Evolutionary conservation across 2,888 invertebrate species (phyloP).

Genomic region (Callyntrura sp.): DNA sequence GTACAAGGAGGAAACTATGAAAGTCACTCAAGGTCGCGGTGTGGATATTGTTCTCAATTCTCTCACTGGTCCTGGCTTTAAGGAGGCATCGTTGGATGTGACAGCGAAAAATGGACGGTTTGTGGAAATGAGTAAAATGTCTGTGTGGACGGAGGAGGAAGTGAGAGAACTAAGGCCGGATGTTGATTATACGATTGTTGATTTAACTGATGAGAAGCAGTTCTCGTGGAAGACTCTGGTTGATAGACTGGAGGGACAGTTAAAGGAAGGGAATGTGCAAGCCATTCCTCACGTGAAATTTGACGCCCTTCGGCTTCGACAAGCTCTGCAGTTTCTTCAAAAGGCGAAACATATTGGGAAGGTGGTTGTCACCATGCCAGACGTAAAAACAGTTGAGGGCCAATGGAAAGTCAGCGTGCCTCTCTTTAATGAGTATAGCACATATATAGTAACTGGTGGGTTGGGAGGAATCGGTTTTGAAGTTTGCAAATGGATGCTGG

Average conservation of each 20-base stretch:
- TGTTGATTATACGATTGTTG: slow-evolving; percentile 70
- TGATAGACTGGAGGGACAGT: not conserved
- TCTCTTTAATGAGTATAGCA: slow-evolving; percentile 62
- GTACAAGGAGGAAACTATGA: slow-evolving; percentile 64
- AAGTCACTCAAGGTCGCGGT: slow-evolving; percentile 60
- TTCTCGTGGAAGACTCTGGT: not conserved
- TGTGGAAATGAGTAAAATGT: slow-evolving; percentile 78
- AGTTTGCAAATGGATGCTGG: slow-evolving; percentile 77
- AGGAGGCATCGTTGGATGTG: slow-evolving; percentile 66
- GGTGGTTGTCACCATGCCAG: slow-evolving; percentile 52
- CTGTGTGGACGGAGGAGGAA: slow-evolving; percentile 76
- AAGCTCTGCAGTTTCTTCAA: slow-evolving; percentile 68
- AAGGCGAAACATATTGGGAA: slow-evolving; percentile 70
- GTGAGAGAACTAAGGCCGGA: slow-evolving; percentile 66
- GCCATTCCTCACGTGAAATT: slow-evolving; percentile 68
- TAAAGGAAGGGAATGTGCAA: not conserved
- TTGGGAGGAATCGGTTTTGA: slow-evolving; percentile 79
- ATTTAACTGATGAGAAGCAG: slow-evolving; percentile 61
- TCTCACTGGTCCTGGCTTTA: slow-evolving; percentile 78
- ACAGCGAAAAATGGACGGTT: slow-evolving; percentile 70
- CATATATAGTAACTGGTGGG: slow-evolving; percentile 69
- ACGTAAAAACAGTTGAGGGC: not conserved
- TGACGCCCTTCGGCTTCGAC: slow-evolving; percentile 60
- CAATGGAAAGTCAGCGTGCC: not conserved
- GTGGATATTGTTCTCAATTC: slow-evolving; percentile 79